Evolutionary conservation across 2,888 invertebrate genomes (phyloP).

Genomic region (Erpobdella octoculata): DNA sequence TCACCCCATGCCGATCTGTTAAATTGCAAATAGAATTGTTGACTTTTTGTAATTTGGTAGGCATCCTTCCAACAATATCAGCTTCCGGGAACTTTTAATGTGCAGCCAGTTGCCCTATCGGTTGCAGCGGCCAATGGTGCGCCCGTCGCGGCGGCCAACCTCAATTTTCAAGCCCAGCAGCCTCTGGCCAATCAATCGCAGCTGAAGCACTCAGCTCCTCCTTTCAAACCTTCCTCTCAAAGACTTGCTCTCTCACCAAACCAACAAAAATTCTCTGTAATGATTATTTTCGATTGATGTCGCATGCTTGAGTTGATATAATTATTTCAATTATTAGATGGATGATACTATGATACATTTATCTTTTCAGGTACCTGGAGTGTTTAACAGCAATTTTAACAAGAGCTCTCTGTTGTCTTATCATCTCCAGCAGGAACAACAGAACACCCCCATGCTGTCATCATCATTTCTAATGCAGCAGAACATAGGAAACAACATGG

Average conservation of each 20-base stretch:
- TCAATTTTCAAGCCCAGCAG: constrained; percentile 27
- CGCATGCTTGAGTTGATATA: background rate
- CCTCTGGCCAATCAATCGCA: constrained; percentile 34
- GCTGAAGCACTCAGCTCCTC: constrained; percentile 38
- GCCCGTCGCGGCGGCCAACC: constrained; percentile 9
- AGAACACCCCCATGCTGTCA: background rate
- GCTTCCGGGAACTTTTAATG: constrained; percentile 22
- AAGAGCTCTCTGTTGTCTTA: constrained; percentile 8
- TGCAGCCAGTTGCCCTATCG: constrained; percentile 19
- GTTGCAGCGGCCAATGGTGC: constrained; percentile 5
- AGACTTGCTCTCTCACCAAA: constrained; percentile 21
- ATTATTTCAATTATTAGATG: background rate
- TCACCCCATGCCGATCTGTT: too few species aligned
- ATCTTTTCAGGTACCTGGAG: background rate
- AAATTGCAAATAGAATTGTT: too few species aligned
- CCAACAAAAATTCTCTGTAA: constrained; percentile 15
- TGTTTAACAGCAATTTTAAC: constrained; percentile 8
- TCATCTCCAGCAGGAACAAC: background rate
- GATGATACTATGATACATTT: background rate
- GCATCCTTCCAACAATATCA: constrained; percentile 24
- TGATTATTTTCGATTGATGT: background rate
- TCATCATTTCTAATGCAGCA: background rate
- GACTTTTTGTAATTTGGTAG: background rate
- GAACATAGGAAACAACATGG: background rate
- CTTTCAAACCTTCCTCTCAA: constrained; percentile 38